Conservation (phyloP, 1,140 invertebrate genomes). For the Anoplolepis gracilipes region DNA sequence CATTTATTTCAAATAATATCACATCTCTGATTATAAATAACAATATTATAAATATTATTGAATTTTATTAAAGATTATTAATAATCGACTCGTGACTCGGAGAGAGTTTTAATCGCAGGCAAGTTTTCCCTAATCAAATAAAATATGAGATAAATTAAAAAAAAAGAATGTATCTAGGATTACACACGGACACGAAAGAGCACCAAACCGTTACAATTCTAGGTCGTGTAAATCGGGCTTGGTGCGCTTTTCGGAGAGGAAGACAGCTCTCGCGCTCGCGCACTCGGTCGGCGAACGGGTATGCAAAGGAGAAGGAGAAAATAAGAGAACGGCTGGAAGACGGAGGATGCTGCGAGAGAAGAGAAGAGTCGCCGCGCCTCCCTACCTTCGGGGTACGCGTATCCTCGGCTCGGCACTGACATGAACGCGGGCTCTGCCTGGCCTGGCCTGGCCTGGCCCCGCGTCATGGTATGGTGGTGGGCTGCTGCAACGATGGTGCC, state of each 20-base stretch:
- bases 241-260: slow-evolving; percentile 31
- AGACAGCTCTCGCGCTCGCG: not conserved
- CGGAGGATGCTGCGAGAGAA: slow-evolving; percentile 6
- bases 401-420: slow-evolving; percentile 72
- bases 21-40: too few species aligned
- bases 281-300: slow-evolving; percentile 35
- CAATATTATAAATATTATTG: too few species aligned
- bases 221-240: slow-evolving; percentile 38
- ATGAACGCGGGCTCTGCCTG: not conserved
- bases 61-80: too few species aligned
- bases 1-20: too few species aligned
- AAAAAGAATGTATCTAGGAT: not conserved
- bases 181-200: not conserved
- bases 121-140: too few species aligned
- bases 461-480: slow-evolving; percentile 12
- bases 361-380: slow-evolving; percentile 69
- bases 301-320: slow-evolving; percentile 53
- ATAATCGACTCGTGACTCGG: too few species aligned
- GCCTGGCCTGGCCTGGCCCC: not conserved
- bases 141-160: not conserved
- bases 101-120: too few species aligned
- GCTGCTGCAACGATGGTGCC: slow-evolving; percentile 40
- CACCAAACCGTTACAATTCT: slow-evolving; percentile 12
- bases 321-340: slow-evolving; percentile 41
- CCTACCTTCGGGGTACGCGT: slow-evolving; percentile 67